A percentile compares a stretch with the other conserved stretches of the same genome.
Evolutionary conservation across 2,888 invertebrate genomes (phyloP).

Genomic region (Plebejus melissa): DNA sequence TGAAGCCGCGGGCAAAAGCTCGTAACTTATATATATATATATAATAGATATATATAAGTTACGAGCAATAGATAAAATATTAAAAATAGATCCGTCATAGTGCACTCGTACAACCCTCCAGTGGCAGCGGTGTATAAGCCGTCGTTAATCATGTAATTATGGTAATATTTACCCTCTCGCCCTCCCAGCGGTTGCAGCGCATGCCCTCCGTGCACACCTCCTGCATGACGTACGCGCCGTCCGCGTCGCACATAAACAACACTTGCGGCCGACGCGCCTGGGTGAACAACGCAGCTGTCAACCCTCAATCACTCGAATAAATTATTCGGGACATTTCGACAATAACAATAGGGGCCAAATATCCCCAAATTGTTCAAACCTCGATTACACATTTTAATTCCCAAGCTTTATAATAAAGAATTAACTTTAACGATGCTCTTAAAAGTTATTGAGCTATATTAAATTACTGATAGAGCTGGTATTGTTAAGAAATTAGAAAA

Average conservation of each 20-base stretch:
- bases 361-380: background rate
- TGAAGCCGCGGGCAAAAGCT: no score
- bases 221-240: slow-evolving; percentile 85
- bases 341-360: background rate
- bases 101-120: background rate
- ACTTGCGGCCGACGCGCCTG: slow-evolving; percentile 81
- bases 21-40: no score
- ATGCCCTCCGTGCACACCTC: slow-evolving; percentile 84
- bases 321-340: background rate
- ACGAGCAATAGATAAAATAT: no score
- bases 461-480: no score
- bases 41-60: no score
- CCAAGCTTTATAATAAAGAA: background rate
- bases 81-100: background rate
- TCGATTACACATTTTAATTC: background rate
- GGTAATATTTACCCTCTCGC: slow-evolving; percentile 63
- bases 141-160: slow-evolving; percentile 28
- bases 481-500: no score
- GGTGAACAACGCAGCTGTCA: slow-evolving; percentile 10
- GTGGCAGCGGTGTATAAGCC: background rate
- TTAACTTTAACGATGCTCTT: no score
- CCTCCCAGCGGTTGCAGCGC: slow-evolving; percentile 83
- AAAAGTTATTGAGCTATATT: no score
- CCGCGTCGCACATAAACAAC: slow-evolving; percentile 84
- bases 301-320: background rate